phyloP scores from a whole-genome alignment of 2,888 invertebrate genomes.

The Caradrina clavipalpis region DNA sequence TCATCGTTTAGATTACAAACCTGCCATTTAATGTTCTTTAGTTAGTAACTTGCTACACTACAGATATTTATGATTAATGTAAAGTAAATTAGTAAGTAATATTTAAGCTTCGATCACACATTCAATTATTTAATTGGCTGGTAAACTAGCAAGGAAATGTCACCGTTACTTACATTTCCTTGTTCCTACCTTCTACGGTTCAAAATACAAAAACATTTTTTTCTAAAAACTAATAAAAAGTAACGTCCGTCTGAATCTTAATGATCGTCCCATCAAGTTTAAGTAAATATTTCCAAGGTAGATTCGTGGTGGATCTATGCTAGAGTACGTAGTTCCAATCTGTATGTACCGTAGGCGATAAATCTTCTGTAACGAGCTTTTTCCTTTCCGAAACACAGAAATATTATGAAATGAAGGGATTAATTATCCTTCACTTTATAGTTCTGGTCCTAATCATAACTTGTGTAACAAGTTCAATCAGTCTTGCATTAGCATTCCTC shows the following conservation, averaged over 20 bases:
- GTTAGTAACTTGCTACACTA: background rate
- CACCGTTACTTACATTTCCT: conserved; percentile 19
- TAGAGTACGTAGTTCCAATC: background rate
- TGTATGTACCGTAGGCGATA: conserved; percentile 7
- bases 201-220: background rate
- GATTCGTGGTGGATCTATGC: conserved; percentile 1
- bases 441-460: conserved; percentile 11
- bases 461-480: conserved; percentile 41
- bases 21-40: conserved; percentile 4
- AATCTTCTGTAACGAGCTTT: conserved; percentile 34
- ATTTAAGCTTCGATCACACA: background rate
- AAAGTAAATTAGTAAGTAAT: background rate
- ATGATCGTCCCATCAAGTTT: background rate
- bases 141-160: conserved; percentile 17
- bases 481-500: conserved; percentile 28
- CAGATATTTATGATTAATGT: background rate
- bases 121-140: background rate
- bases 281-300: conserved; percentile 24
- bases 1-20: conserved; percentile 6
- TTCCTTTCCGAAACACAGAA: conserved; percentile 37
- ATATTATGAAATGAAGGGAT: conserved; percentile 1
- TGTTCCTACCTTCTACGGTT: conserved; percentile 8
- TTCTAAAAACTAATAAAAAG: conserved; percentile 16
- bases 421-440: conserved; percentile 7
- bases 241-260: background rate